Percentiles rank a stretch among this genome's conserved stretches.
Evolutionary conservation across 2,113 vertebrate species (phyloP).

Genomic region (Pollachius pollachius): DNA sequence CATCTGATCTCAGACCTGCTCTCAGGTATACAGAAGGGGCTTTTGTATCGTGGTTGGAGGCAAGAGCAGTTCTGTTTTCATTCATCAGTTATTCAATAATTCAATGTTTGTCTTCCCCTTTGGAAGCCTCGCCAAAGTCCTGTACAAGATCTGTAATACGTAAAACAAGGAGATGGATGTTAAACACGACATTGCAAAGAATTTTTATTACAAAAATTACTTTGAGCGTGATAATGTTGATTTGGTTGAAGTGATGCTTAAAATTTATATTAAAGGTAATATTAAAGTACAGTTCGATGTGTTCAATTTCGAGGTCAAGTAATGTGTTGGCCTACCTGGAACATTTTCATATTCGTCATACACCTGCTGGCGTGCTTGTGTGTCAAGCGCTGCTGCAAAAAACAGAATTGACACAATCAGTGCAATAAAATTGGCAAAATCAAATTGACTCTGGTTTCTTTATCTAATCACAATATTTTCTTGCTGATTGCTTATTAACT

Average conservation of each 20-base stretch:
- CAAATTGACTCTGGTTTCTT: not conserved
- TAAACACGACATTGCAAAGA: not conserved
- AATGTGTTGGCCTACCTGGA: slow-evolving; percentile 78
- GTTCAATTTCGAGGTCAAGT: not conserved
- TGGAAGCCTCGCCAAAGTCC: slow-evolving; percentile 99
- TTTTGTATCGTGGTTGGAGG: not conserved
- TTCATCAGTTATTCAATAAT: not conserved
- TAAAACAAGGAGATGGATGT: slow-evolving; percentile 15
- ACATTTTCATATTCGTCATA: slow-evolving; percentile 98
- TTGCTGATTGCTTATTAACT: not conserved
- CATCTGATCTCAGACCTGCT: not conserved
- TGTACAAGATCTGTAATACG: slow-evolving; percentile 91
- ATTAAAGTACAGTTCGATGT: not conserved
- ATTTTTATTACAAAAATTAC: not conserved
- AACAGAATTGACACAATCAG: not conserved
- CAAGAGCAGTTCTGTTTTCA: not conserved
- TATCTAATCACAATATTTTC: not conserved
- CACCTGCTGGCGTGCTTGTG: slow-evolving; percentile 93
- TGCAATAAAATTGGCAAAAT: not conserved
- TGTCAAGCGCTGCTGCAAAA: slow-evolving; percentile 73
- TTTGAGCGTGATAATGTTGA: not conserved
- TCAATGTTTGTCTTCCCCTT: slow-evolving; percentile 94
- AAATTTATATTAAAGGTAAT: no score
- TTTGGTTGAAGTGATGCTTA: no score
- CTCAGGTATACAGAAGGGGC: not conserved